These are phyloP conservation scores for Paramacrobiotus metropolitanus DNA, from an alignment of 1,140 invertebrate genomes.

Conservation along the genomic window DNA sequence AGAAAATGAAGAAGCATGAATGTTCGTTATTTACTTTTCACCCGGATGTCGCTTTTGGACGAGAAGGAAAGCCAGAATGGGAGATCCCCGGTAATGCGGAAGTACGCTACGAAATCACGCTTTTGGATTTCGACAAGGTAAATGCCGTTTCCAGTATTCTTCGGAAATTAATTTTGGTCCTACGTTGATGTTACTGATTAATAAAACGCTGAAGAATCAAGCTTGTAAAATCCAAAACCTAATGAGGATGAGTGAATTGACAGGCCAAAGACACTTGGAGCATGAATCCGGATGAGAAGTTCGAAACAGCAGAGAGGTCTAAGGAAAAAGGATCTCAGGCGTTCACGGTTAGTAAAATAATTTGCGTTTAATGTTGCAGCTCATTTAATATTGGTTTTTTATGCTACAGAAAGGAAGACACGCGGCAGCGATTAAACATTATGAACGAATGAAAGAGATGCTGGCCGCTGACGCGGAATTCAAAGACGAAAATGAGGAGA, in stretches of 20 bases:
- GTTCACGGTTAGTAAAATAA: slow-evolving; percentile 31
- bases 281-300: slow-evolving; percentile 45
- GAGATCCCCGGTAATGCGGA: slow-evolving; percentile 49
- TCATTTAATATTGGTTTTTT: slow-evolving; percentile 7
- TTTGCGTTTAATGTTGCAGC: slow-evolving; percentile 7
- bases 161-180: slow-evolving; percentile 8
- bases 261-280: slow-evolving; percentile 51
- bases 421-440: slow-evolving; percentile 59
- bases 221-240: neutral
- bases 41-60: slow-evolving; percentile 56
- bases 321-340: slow-evolving; percentile 79
- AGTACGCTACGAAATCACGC: slow-evolving; percentile 52
- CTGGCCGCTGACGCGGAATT: slow-evolving; percentile 27
- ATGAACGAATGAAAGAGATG: slow-evolving; percentile 41
- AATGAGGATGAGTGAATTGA: slow-evolving; percentile 7
- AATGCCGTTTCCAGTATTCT: slow-evolving; percentile 5
- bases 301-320: slow-evolving; percentile 50
- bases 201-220: neutral
- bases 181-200: neutral
- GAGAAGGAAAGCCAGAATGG: slow-evolving; percentile 38
- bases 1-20: slow-evolving; percentile 58
- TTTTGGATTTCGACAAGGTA: slow-evolving; percentile 61
- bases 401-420: slow-evolving; percentile 37
- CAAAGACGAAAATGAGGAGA: slow-evolving; percentile 25
- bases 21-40: slow-evolving; percentile 47